Conservation (phyloP, 1,140 invertebrate genomes). For the Plutomurus gul region DNA sequence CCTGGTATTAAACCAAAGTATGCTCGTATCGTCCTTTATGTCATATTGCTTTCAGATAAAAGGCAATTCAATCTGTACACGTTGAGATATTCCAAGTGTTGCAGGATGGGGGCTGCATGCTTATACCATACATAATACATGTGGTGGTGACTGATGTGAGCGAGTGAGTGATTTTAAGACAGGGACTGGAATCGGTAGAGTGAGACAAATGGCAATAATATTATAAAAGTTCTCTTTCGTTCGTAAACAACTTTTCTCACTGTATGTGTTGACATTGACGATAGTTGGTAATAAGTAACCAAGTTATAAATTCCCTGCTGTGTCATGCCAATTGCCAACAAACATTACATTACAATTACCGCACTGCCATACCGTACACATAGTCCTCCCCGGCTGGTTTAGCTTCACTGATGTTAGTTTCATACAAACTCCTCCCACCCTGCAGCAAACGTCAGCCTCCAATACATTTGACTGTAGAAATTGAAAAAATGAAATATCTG, state of each 20-base stretch:
- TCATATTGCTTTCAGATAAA: too few species aligned
- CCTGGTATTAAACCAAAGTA: too few species aligned
- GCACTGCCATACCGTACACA: too few species aligned
- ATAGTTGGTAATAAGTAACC: neutral
- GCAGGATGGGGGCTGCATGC: too few species aligned
- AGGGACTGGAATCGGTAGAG: neutral
- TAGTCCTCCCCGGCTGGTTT: too few species aligned
- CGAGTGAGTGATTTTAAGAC: neutral
- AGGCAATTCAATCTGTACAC: too few species aligned
- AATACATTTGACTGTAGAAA: too few species aligned
- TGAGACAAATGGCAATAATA: constrained; percentile 17
- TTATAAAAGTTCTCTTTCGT: neutral
- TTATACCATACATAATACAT: too few species aligned
- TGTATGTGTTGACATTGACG: neutral
- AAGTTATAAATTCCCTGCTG: constrained; percentile 4
- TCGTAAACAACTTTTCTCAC: neutral
- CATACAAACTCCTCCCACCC: neutral
- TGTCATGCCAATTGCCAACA: constrained; percentile 22
- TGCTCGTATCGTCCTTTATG: too few species aligned
- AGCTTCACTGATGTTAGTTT: neutral
- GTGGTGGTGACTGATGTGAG: neutral
- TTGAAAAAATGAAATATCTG: too few species aligned
- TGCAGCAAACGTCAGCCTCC: too few species aligned
- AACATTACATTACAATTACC: constrained; percentile 18
- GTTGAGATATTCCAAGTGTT: too few species aligned